Evolutionary conservation across 2,888 invertebrate species (phyloP).

Genomic region (Megastigmus dorsalis): DNA sequence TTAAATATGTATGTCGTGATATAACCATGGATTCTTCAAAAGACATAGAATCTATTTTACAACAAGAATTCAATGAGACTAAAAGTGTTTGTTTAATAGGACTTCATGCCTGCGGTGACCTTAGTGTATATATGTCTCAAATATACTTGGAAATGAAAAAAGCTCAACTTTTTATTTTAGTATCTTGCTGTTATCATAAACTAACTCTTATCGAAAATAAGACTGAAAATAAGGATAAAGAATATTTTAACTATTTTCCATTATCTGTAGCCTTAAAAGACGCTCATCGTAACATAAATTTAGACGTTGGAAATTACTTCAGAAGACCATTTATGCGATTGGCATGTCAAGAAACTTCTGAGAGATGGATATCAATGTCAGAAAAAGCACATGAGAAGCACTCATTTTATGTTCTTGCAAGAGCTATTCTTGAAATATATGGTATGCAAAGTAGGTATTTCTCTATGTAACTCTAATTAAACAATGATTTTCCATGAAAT

Average conservation of each 20-base stretch:
- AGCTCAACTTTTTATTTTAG: conserved; percentile 79
- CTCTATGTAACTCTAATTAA: background rate
- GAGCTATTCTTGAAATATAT: conserved; percentile 81
- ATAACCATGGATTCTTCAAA: conserved; percentile 76
- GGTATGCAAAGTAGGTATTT: conserved; percentile 76
- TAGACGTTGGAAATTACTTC: conserved; percentile 75
- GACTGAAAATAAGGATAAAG: conserved; percentile 51
- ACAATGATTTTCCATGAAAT: conserved; percentile 5
- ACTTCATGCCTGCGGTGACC: conserved; percentile 87
- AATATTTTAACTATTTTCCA: conserved; percentile 81
- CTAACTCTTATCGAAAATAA: conserved; percentile 71
- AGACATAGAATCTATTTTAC: conserved; percentile 73
- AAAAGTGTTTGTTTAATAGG: conserved; percentile 77
- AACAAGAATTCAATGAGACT: conserved; percentile 71
- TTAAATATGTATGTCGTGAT: conserved; percentile 79
- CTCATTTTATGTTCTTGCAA: conserved; percentile 68
- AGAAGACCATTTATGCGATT: conserved; percentile 82
- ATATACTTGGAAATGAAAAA: conserved; percentile 79
- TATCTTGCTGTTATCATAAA: conserved; percentile 90
- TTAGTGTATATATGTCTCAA: conserved; percentile 81
- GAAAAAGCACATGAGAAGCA: conserved; percentile 74
- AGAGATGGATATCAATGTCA: conserved; percentile 76
- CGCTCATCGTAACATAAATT: conserved; percentile 65
- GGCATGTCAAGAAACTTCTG: conserved; percentile 82
- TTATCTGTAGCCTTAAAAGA: conserved; percentile 76